Evolutionary conservation across 2,113 vertebrate species (phyloP), one percentile per base, ranked within the genome.

Genomic region (Eublepharis macularius): DNA sequence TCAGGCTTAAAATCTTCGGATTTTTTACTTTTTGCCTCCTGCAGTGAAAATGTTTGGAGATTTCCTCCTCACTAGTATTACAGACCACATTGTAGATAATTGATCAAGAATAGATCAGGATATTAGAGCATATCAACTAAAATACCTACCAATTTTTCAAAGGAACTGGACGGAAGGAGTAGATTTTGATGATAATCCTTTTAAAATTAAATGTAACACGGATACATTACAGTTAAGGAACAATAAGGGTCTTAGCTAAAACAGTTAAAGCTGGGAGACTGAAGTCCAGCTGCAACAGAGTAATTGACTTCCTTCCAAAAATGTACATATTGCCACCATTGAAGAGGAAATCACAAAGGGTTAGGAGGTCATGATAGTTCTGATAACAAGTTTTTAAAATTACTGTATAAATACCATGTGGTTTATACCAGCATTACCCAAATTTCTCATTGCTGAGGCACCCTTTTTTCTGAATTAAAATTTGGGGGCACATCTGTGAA

Each of bases 181-280:
- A 96, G 94, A 93, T 93, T 94, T 94, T 92, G 92, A 51, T 92
- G 84, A 96, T 96, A 94, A 96, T 96, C 94, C 96, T 93, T 95
- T 96, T 95, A 96, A 96, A 96, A 95, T 96, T 95, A 95, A 93
- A 91, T 95, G 80, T 92, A 94, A 88, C 86, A 93, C 82, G 92
- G 92, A 94, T 92, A 16, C 91, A 88, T 90, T 90, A 91, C 92
- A 89, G 94, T 93, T 96, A 96, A 95, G 86, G 94, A 95, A 95
- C 92, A 92, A 92, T 93, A 90, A 89, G 84, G 91, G 90, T 93
- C 92, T 96, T 89, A 77, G 83, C 91, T 94, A 94, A 82, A 90
- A 86, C 88, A 91, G 3, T 86, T 94, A 94, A 93, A 94, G 93
- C 90, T 91, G 88, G 82, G 90, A 94, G 94, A 95, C 92, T 95